These are phyloP conservation scores for Parelbella ahira DNA, from an alignment of 2,888 invertebrate genomes.

Conservation along the genomic window DNA sequence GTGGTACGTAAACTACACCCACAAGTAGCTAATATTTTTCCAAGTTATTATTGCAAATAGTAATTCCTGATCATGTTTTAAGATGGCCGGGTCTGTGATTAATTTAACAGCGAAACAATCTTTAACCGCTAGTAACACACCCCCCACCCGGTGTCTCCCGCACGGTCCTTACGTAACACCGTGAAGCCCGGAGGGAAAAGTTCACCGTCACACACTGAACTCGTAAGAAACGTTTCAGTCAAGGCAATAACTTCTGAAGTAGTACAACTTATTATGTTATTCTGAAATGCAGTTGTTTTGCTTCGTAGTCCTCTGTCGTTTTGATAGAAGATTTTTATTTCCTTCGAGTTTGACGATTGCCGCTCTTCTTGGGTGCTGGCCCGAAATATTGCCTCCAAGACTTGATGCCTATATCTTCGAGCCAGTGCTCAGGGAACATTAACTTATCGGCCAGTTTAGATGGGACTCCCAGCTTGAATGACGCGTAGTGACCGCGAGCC, in stretches of 20 bases:
- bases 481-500: neutral
- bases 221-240: neutral
- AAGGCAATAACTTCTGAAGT: neutral
- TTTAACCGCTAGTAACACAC: neutral
- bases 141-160: neutral
- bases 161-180: neutral
- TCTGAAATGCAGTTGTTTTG: neutral
- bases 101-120: neutral
- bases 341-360: no score
- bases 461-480: neutral
- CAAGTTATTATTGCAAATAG: neutral
- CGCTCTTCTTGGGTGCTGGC: no score
- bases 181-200: neutral
- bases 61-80: neutral
- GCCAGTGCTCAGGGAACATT: neutral
- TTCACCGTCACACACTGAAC: neutral
- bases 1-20: neutral
- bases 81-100: neutral
- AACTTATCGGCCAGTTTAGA: neutral
- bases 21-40: neutral
- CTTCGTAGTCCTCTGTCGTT: neutral
- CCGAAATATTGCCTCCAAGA: neutral
- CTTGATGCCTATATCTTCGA: neutral
- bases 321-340: neutral
- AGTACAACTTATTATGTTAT: neutral